Evolutionary conservation across 2,797 vertebrate species (phyloP).

Genomic region (Pogonophryne albipinna): DNA sequence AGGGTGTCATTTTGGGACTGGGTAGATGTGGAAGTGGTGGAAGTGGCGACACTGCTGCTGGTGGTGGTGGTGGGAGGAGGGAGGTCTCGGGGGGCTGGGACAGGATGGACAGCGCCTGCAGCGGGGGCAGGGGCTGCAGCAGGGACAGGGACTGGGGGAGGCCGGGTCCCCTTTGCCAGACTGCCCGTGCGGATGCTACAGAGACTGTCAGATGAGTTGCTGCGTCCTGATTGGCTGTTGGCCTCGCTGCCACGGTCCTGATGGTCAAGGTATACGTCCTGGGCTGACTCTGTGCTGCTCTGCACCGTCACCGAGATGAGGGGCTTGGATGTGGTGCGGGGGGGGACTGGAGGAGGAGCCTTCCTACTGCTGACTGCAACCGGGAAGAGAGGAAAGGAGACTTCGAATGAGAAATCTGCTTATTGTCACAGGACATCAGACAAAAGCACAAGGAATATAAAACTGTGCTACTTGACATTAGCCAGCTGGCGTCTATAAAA

Average conservation of each 20-base stretch:
- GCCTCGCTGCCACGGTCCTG: constrained; percentile 95
- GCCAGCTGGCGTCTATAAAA: not conserved
- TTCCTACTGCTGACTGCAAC: constrained; percentile 90
- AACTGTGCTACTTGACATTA: not conserved
- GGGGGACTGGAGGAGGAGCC: constrained; percentile 94
- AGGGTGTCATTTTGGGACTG: constrained; percentile 90
- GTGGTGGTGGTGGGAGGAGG: constrained; percentile 49
- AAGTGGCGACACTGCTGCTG: constrained; percentile 59
- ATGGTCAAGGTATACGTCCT: constrained; percentile 97
- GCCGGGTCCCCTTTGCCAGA: constrained; percentile 85
- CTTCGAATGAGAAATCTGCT: not conserved
- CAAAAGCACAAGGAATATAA: not conserved
- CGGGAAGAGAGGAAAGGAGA: constrained; percentile 4
- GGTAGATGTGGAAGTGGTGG: constrained; percentile 80
- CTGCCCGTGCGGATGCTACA: constrained; percentile 94
- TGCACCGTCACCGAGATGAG: constrained; percentile 98
- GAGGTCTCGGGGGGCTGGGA: constrained; percentile 78
- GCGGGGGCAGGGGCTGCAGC: constrained; percentile 71
- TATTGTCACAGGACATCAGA: constrained; percentile 1
- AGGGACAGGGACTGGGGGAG: constrained; percentile 47
- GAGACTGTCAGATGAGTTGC: constrained; percentile 97
- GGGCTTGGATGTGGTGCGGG: constrained; percentile 95
- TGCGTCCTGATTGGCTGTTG: constrained; percentile 97
- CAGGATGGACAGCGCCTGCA: constrained; percentile 70
- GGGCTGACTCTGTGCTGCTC: constrained; percentile 99